Evolutionary conservation across 1,140 invertebrate species (phyloP).

Genomic region (Platyscapa corneri): DNA sequence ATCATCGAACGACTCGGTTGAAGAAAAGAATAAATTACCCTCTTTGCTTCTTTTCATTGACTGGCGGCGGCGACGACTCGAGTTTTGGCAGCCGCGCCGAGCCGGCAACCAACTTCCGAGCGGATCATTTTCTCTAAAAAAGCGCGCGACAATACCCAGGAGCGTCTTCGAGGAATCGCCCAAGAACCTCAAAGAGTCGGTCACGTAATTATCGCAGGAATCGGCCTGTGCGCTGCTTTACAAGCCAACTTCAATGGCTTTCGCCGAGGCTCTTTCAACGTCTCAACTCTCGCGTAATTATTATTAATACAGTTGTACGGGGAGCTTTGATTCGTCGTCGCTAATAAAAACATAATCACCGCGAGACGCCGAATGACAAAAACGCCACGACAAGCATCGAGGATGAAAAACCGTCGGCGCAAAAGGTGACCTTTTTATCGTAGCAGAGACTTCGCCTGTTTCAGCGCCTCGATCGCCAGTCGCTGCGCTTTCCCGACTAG

Average conservation of each 20-base stretch:
- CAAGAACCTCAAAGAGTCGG: not conserved
- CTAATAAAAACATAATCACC: no score
- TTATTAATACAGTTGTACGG: not conserved
- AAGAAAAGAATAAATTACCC: not conserved
- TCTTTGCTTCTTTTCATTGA: not conserved
- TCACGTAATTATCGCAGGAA: no score
- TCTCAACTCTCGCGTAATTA: not conserved
- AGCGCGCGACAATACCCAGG: not conserved
- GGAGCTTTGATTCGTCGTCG: not conserved
- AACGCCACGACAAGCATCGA: no score
- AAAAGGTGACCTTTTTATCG: not conserved
- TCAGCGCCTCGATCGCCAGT: no score
- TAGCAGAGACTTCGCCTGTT: not conserved
- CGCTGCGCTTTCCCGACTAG: no score
- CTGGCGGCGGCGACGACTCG: not conserved
- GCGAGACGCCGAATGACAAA: not conserved
- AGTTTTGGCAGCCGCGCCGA: not conserved
- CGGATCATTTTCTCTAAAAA: not conserved
- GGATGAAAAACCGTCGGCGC: not conserved
- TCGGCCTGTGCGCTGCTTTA: not conserved
- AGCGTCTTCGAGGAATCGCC: not conserved
- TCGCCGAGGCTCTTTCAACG: not conserved
- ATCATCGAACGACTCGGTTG: not conserved
- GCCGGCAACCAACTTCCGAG: not conserved
- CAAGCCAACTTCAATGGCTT: not conserved